These are phyloP conservation scores for Brenthis daphne DNA, from an alignment of 2,888 invertebrate species.

Conservation along the genomic window DNA sequence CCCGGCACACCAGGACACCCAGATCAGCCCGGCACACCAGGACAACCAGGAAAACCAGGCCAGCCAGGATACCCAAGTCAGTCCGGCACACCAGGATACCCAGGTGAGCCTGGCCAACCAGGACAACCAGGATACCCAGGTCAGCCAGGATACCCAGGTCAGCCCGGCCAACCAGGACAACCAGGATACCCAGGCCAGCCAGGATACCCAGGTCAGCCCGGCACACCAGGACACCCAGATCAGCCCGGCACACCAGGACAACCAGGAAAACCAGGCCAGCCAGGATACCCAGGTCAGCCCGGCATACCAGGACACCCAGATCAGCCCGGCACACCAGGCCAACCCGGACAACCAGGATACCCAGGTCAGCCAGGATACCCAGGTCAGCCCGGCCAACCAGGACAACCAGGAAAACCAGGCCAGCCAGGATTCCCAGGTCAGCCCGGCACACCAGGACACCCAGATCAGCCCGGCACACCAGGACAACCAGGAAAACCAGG, in stretches of 20 bases:
- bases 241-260: constrained; percentile 4
- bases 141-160: constrained; percentile 47
- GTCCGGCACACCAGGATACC: constrained; percentile 43
- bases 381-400: constrained; percentile 36
- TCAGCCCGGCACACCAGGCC: no score
- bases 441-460: background rate
- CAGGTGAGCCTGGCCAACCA: constrained; percentile 43
- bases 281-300: constrained; percentile 4
- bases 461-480: no score
- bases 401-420: constrained; percentile 35
- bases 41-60: constrained; percentile 42
- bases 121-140: constrained; percentile 44
- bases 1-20: constrained; percentile 48
- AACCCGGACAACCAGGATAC: constrained; percentile 14
- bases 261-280: constrained; percentile 1
- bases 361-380: constrained; percentile 1
- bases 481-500: constrained; percentile 46
- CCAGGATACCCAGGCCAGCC: constrained; percentile 46
- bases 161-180: constrained; percentile 44
- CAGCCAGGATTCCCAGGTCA: background rate
- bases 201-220: constrained; percentile 47
- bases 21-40: background rate
- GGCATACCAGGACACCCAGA: constrained; percentile 30
- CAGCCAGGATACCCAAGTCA: constrained; percentile 59
- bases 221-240: constrained; percentile 27